Base-by-base conservation (phyloP, 2,797 vertebrate genomes). In the Micropoecilia bifurca region DNA sequence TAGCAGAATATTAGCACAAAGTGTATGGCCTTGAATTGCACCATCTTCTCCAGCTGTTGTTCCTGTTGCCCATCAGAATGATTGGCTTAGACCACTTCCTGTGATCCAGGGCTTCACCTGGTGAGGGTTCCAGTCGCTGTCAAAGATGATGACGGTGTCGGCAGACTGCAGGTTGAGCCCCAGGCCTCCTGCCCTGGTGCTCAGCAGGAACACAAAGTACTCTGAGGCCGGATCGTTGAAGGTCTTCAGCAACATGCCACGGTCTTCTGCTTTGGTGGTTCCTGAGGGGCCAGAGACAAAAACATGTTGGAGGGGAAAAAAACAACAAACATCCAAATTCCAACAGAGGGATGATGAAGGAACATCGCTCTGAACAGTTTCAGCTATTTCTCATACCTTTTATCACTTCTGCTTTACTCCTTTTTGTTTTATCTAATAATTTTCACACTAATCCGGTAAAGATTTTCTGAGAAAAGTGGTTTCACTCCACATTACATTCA, bases 91-190 rank as follows among this genome's bases (percentile, higher is more conserved):
- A 25, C 1, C 22, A 30, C 30, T 61, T 68, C 39, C 25, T 66
- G 61, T 66, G 2, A 66, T 66, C 57, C 57, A 2, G 33, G 25
- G 0, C 10, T 41, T 18, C 66, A 98, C 98, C 97, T 99, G 98
- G 89, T 99, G 98, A 0, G 98, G 98, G 85, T 99, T 99, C 98
- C 98, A 99, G 95, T 99, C 98, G 14, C 97, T 98, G 95, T 99
- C 98, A 0, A 97, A 99, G 90, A 99, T 99, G 88, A 99, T 95
- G 81, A 99, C 98, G 0, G 98, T 99, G 87, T 99, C 98, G 0
- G 98, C 98, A 0, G 98, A 97, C 94, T 99, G 98, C n/a, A 99
- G 94, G 84, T 99, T 99, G 25, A 99, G 96, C 0, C 98, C 98
- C 71, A 99, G 95, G 0, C 98, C 98, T 0, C 98, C 98, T 0